Evolutionary conservation across 2,888 invertebrate species (phyloP).

Genomic region (Hypercompe scribonia): DNA sequence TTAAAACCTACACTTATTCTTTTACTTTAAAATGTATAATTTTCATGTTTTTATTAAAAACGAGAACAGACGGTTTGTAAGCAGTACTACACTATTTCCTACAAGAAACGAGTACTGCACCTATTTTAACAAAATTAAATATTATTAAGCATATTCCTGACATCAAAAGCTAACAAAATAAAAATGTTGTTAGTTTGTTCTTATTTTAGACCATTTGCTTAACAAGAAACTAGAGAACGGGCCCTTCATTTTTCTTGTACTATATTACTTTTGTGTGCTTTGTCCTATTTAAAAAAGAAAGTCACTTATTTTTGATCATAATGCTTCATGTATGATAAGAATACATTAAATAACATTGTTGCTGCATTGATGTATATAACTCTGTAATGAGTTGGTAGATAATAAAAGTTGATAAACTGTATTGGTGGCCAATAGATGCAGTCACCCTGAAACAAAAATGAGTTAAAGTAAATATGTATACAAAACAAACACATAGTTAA

Average conservation of each 20-base stretch:
- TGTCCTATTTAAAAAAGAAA: conserved; percentile 2
- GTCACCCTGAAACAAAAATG: conserved; percentile 90
- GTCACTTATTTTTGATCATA: conserved; percentile 69
- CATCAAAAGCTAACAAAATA: background rate
- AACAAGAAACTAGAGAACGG: background rate
- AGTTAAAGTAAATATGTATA: background rate
- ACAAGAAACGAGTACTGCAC: background rate
- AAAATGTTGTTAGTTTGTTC: background rate
- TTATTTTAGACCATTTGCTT: background rate
- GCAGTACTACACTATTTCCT: no score
- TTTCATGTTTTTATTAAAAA: no score
- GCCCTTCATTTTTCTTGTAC: background rate
- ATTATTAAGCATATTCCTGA: background rate
- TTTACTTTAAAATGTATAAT: no score
- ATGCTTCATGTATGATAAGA: conserved; percentile 96
- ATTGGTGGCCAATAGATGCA: conserved; percentile 96
- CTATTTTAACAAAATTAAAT: background rate
- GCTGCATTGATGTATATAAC: conserved; percentile 95
- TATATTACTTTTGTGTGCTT: background rate
- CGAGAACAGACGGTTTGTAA: no score
- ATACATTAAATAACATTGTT: conserved; percentile 95
- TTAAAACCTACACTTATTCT: no score
- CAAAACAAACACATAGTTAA: background rate
- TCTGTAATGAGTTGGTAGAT: conserved; percentile 92
- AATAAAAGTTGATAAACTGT: conserved; percentile 96